Base-by-base conservation (phyloP, 2,888 invertebrate genomes). In the Drosophila melanosoma region DNA sequence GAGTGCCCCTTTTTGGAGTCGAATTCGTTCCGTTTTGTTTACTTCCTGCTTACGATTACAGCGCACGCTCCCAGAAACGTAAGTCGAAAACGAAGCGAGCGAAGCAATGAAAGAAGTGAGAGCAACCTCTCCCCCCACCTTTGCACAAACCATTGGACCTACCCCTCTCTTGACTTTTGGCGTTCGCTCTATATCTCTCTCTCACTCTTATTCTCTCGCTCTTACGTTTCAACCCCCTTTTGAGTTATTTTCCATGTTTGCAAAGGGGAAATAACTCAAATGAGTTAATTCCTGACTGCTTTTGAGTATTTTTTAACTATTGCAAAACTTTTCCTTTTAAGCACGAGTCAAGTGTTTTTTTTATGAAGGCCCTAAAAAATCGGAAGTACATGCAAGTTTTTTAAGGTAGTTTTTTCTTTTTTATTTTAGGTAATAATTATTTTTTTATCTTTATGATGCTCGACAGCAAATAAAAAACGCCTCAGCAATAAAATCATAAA, bases 41-140 rank as follows among this genome's bases (percentile, higher is more conserved):
- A 82, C 84, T 86, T 88, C 87, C 89, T 88, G 82, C 76, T 87
- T 74, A 75, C 84, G 83, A 80, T 56, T 74, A 86, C 82, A 62
- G 85, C 85, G 85, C 85, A 86, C 80, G 87, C 85, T 88, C 84
- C 75, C 74, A 68, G 17, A 54, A 36, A 35, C n/a, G 52, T 15
- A 23, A 45, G 51, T 63, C 36, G 51, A 64, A 26, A 36, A 17
- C 32, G 33, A 59, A 53, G 10, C 10, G 10, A 49, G 10, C 17
- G 49, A 49, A 29, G 26, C 23, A 12, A 54, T 7, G 12, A 38
- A 54, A 17, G 12, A 38, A 38, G 26, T 23, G 15, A 15, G 45
- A 15, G 15, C 4, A 45, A 45, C 20, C 45, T 23, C 45, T 8
- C 12, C 20, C 67, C 35, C 51, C 20, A 58, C 35, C 51, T 20